Evolutionary conservation across 2,113 vertebrate species (phyloP).

Genomic region (Prinia subflava): DNA sequence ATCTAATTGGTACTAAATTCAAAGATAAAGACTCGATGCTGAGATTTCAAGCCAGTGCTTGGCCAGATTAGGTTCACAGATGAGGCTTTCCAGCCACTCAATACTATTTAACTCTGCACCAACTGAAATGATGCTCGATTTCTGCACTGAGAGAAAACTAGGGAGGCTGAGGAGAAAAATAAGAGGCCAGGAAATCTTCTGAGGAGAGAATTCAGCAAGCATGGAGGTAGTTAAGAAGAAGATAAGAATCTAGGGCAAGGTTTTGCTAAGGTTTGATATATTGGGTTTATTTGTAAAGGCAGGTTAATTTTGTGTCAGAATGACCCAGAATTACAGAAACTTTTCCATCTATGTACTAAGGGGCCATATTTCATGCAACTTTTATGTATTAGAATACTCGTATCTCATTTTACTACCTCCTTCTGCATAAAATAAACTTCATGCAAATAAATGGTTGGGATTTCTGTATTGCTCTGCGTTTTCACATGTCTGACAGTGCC

Average conservation of each 20-base stretch:
- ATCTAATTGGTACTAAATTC: neutral
- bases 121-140: neutral
- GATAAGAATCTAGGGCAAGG: conserved; percentile 23
- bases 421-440: neutral
- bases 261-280: conserved; percentile 26
- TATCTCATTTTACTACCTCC: neutral
- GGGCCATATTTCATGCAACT: neutral
- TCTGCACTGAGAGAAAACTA: neutral
- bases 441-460: neutral
- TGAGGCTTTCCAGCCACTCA: neutral
- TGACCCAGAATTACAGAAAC: conserved; percentile 39
- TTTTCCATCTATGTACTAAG: conserved; percentile 23
- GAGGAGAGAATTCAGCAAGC: neutral
- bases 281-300: conserved; percentile 7
- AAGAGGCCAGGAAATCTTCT: neutral
- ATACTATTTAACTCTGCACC: neutral
- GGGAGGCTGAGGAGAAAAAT: neutral
- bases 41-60: neutral
- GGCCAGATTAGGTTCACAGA: neutral
- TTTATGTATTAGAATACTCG: neutral
- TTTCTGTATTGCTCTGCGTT: neutral
- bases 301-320: conserved; percentile 50
- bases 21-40: neutral
- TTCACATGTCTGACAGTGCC: neutral
- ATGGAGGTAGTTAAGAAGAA: neutral